Base-by-base conservation (phyloP, 2,888 invertebrate species). In the Anoplius nigerrimus region DNA sequence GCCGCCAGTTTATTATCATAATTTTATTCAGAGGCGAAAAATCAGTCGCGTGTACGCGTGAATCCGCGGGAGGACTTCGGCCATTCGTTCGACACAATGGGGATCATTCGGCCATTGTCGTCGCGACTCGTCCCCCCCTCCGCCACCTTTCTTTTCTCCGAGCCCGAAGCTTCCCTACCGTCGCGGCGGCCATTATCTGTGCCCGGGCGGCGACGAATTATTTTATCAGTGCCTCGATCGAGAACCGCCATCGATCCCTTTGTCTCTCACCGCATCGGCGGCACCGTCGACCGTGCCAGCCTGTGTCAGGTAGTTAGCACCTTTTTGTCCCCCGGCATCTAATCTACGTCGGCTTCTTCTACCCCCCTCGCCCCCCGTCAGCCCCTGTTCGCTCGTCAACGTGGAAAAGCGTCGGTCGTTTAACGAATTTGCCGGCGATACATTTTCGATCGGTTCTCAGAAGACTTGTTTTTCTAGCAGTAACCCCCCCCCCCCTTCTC, bases 21-120 rank as follows among this genome's bases (percentile, higher is more conserved):
- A 86, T 86, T 86, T 86, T 84, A 86, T 86, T 86, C 86, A 86
- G 81, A 79, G 81, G 74, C 75, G 81, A 84, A 86, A 84, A 86
- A 86, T 86, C 85, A 85, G 83, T 82, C 82, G 81, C 80, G 79
- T 84, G 81, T 81, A n/a, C 79, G 73, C 75, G 67, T 64, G 76
- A 78, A 78, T 71, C 66, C 66, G 69, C 53, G 59, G 66, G n/a
- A n/a, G 46, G 64, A 64, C 71, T 67, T 54, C 62, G 68, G 66
- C 62, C 70, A 34, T 34, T 34, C 34, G 69, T 69, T 71, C 71
- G 76, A 72, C 77, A 84, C 82, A 84, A 84, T 84, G 79, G 75
- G 69, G 76, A 74, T 72, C 78, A 77, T 70, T 79, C 74, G 66
- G 71, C 78, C 71, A 81, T 84, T 84, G 82, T 84, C 34, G 62